Evolutionary conservation across 2,797 vertebrate genomes (phyloP), one percentile per base, ranked within the genome.

Genomic region (Alouatta caraya): DNA sequence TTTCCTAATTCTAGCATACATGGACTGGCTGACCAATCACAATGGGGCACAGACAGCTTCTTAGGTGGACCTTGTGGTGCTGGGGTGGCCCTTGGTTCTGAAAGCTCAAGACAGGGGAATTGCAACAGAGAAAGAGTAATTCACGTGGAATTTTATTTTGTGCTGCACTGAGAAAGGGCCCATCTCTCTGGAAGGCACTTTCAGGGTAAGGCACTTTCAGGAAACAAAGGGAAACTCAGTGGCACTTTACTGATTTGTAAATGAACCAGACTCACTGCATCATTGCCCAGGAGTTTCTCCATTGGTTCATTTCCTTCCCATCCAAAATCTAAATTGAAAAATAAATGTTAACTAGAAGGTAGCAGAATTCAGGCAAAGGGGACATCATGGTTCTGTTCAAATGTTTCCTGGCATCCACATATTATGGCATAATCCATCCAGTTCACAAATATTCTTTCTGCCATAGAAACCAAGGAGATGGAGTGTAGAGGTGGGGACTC

Each of bases 61-160:
- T 17, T 5, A 19, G 6, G 33, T 26, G 14, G 5, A 59, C 2
- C 0, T 15, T 0, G 6, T 50, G 0, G 78, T 72, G 6, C n/a
- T n/a, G 30, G 11, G 22, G 8, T 39, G 28, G 33, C 26, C 39
- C 19, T 78, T 48, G 19, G 10, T 78, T 73, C 21, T n/a, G 28
- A 86, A 75, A 12, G 0, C 5, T 64, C 48, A 48, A 48, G 78
- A n/a, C 61, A 64, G 15, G 33, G 33, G 33, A 19, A n/a, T 17
- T 67, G 61, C 33, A n/a, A 67, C 8, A 67, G 30, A n/a, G 61
- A 67, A n/a, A 67, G 8, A 67, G 33, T 67, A 67, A n/a, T 17
- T n/a, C 61, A 67, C 14, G 4, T 15, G 19, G 61, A 76, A 33
- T 19, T 86, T 82, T 50, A 79, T 80, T 86, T 30, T 89, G 8